Evolutionary conservation across 1,140 invertebrate genomes (phyloP).

Genomic region (Papilio machaon): DNA sequence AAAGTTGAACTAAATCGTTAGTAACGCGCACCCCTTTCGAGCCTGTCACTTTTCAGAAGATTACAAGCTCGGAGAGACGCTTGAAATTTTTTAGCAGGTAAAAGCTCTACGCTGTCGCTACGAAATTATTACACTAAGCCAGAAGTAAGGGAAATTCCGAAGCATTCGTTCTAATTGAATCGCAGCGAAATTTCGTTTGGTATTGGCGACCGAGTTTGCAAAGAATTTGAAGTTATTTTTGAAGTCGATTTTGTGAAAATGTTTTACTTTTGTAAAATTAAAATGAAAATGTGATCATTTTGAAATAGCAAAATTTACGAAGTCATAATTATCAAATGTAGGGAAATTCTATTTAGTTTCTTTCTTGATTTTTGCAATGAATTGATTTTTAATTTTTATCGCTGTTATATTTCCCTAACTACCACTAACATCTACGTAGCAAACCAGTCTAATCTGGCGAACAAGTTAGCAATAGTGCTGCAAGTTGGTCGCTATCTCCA

Average conservation of each 20-base stretch:
- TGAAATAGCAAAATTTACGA: no score
- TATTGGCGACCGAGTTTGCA: constrained; percentile 40
- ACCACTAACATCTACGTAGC: not conserved
- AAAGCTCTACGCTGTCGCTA: constrained; percentile 37
- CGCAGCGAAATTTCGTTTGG: constrained; percentile 50
- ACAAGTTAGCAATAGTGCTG: not conserved
- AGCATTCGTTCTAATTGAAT: constrained; percentile 58
- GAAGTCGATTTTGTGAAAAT: no score
- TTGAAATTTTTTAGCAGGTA: constrained; percentile 44
- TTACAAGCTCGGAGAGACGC: constrained; percentile 34
- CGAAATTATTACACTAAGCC: constrained; percentile 57
- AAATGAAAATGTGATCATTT: no score
- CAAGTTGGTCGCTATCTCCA: not conserved
- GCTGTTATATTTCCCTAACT: not conserved
- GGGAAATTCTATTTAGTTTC: no score
- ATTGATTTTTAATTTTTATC: not conserved
- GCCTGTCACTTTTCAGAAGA: constrained; percentile 35
- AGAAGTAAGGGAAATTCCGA: constrained; percentile 43
- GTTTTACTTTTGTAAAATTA: no score
- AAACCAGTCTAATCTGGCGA: constrained; percentile 1
- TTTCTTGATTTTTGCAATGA: no score
- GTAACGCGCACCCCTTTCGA: constrained; percentile 20
- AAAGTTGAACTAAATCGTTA: no score
- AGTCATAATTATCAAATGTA: no score
- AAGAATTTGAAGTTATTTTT: constrained; percentile 9